Evolutionary conservation across 2,888 invertebrate species (phyloP).

Genomic region (Rapana venosa): DNA sequence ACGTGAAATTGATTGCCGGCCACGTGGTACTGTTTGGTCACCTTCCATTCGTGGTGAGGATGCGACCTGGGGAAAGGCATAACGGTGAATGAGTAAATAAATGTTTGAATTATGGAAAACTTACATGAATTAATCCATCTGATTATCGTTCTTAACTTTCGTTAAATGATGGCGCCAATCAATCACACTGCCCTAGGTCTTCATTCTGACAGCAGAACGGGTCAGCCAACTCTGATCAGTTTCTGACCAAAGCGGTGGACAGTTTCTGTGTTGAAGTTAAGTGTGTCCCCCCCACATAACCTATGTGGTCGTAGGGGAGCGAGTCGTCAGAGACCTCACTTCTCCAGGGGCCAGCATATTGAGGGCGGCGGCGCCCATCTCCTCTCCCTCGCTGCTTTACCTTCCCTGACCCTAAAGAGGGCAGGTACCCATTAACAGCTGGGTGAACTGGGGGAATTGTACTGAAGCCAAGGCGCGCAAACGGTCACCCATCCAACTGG

Average conservation of each 20-base stretch:
- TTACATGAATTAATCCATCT: neutral
- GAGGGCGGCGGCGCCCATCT: too few relatives aligned
- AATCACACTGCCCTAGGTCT: neutral
- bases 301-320: too few relatives aligned
- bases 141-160: neutral
- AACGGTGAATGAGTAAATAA: neutral
- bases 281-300: too few relatives aligned
- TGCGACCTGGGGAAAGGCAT: neutral
- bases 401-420: too few relatives aligned
- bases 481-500: too few relatives aligned
- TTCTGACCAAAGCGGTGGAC: neutral
- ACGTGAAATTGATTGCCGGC: conserved; percentile 62
- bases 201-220: neutral
- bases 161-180: neutral
- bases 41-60: conserved; percentile 38
- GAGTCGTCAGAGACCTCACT: too few relatives aligned
- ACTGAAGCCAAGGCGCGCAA: too few relatives aligned
- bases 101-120: neutral
- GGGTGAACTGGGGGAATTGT: too few relatives aligned
- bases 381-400: too few relatives aligned
- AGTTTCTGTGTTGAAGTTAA: too few relatives aligned
- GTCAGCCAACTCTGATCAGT: neutral
- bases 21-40: conserved; percentile 57
- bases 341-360: too few relatives aligned
- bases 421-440: too few relatives aligned